Evolutionary conservation across 2,888 invertebrate species (phyloP), one percentile per base, ranked within the genome.

Genomic region (Mycalesis mineus): DNA sequence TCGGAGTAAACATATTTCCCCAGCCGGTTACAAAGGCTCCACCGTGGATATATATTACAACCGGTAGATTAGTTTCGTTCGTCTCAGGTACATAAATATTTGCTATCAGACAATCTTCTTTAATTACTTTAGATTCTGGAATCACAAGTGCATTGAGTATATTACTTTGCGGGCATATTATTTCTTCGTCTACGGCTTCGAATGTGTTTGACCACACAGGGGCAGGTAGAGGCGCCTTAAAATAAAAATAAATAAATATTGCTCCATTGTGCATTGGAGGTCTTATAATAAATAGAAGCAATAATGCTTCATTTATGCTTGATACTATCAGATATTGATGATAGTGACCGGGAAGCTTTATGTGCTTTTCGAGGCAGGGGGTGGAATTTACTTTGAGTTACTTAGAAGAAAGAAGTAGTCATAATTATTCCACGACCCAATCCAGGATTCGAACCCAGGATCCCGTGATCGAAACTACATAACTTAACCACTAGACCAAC

Each of bases 11-110:
- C 31, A 56, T 61, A 57, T 77, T 68, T 0, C 84, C 81, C 39
- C 57, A 71, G 1, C 87, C 88, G 1, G 72, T 41, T 64, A 79
- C 70, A 58, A 75, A 88, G 1, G 74, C 84, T 8, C 89, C 90
- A 13, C 88, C 88, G 48, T 90, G 90, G 1, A 90, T 69, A 47
- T 74, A 69, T 8, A 89, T 80, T 29, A 88, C 61, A 0, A 90
- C 90, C 2, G 89, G 80, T 1, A 71, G 47, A 13, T 67, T 67
- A 1, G 57, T 61, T 17, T 64, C 58, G 4, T 65, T 55, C n/a
- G 65, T 71, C 11, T 71, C 64, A 5, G 75, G 75, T 0, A 70
- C 68, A 42, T 66, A 72, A 4, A 75, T 49, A 52, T 71, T 75
- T 7, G 70, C 68, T 7, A 74, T 60, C 1, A 75, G 67, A 41